Evolutionary conservation across 2,888 invertebrate genomes (phyloP).

Genomic region (Asteroscopus sphinx): DNA sequence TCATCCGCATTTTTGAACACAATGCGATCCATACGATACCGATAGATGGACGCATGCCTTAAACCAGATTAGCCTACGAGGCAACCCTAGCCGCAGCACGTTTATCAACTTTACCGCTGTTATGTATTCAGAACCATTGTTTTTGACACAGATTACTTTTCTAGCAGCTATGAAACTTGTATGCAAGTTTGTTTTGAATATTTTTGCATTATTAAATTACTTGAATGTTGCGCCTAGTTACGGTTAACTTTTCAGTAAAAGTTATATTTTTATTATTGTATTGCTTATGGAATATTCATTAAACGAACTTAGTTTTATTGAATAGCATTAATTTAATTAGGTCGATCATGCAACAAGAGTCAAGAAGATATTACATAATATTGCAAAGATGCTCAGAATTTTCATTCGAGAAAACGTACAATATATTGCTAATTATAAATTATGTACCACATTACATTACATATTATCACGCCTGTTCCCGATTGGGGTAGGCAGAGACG

Average conservation of each 20-base stretch:
- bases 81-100: conserved; percentile 60
- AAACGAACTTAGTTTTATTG: not conserved
- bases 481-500: no score
- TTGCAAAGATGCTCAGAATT: no score
- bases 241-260: conserved; percentile 21
- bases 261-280: conserved; percentile 21
- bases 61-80: conserved; percentile 26
- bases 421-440: no score
- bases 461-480: no score
- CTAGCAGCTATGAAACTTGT: conserved; percentile 70
- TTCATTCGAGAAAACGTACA: no score
- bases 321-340: no score
- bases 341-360: no score
- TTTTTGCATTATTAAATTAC: conserved; percentile 66
- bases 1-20: no score
- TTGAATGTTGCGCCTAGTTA: conserved; percentile 54
- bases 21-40: no score
- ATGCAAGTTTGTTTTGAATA: conserved; percentile 64
- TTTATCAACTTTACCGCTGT: conserved; percentile 82
- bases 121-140: conserved; percentile 81
- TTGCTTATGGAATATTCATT: conserved; percentile 7
- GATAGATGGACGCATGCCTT: no score
- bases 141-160: conserved; percentile 83
- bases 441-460: no score
- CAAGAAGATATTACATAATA: no score